Evolutionary conservation across 2,888 invertebrate species (phyloP), one percentile per base, ranked within the genome.

Genomic region (Clunio marinus): DNA sequence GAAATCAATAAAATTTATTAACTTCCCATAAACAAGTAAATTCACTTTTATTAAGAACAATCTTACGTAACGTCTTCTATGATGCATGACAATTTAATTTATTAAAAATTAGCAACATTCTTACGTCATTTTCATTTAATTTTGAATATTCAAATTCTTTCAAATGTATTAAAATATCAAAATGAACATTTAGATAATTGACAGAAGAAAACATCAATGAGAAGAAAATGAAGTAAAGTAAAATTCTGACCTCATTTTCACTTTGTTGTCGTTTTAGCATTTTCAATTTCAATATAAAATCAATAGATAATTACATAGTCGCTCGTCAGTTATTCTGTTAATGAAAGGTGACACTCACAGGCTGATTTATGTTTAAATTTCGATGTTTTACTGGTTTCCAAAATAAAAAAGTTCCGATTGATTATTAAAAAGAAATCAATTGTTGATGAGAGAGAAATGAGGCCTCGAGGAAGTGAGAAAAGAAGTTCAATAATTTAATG

Each of bases 291-390:
- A 63, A 59, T 59, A 28, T 59, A 58, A 57, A 58, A 62, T 62
- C 63, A 17, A 35, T 25, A 51, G 46, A 51, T 66, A 66, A 66
- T 66, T 66, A 35, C 45, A 66, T 55, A 22, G 20, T 51, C 51
- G 51, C 51, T 51, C 22, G 22, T n/a, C n/a, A n/a, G n/a, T 17
- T 22, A n/a, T 51, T 51, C 22, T 17, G 46, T 45, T 62, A 13
- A 24, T 55, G 66, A 55, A 66, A 66, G 55, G 66, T 66, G 66
- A 66, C 51, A 66, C 66, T 32, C n/a, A n/a, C n/a, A n/a, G n/a
- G n/a, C n/a, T n/a, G n/a, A n/a, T n/a, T n/a, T n/a, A n/a, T n/a
- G n/a, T n/a, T n/a, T n/a, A n/a, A n/a, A n/a, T n/a, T n/a, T n/a
- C n/a, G n/a, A n/a, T n/a, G n/a, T n/a, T n/a, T n/a, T n/a, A n/a